Conservation (phyloP, 53 echinoderm and acorn worm genomes). For the Crossaster papposus region DNA sequence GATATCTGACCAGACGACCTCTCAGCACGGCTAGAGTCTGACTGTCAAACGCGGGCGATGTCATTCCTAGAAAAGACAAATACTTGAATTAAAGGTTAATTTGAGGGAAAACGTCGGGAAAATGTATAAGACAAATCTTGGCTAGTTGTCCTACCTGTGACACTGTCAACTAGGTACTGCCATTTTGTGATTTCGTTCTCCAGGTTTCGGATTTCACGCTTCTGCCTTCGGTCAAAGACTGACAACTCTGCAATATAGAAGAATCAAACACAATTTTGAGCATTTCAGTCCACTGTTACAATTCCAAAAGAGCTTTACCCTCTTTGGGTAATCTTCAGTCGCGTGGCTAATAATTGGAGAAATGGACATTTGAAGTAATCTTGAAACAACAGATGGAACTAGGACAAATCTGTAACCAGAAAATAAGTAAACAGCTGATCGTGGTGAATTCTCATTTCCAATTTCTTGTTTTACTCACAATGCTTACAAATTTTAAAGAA, state of each 20-base stretch:
- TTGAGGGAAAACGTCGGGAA: background rate
- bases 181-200: conserved; percentile 99
- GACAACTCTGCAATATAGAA: conserved; percentile 23
- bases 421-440: too few relatives aligned
- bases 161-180: conserved; percentile 96
- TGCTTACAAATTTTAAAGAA: too few relatives aligned
- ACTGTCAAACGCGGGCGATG: conserved; percentile 91
- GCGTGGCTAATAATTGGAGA: too few relatives aligned
- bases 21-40: conserved; percentile 93
- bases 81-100: background rate
- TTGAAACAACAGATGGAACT: too few relatives aligned
- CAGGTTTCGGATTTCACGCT: conserved; percentile 91
- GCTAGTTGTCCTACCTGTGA: conserved; percentile 71
- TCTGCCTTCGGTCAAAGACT: conserved; percentile 91
- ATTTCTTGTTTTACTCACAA: too few relatives aligned
- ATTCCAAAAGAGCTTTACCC: too few relatives aligned
- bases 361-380: too few relatives aligned
- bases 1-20: conserved; percentile 93
- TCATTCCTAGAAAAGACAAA: conserved; percentile 65
- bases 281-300: background rate
- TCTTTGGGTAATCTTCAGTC: too few relatives aligned
- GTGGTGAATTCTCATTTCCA: too few relatives aligned
- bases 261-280: background rate
- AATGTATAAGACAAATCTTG: too few relatives aligned
- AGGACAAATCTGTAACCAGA: too few relatives aligned